Evolutionary conservation across 30 jellyfish, hydroid and myxozoan genomes (phyloP), one percentile per base, ranked within the genome.

Genomic region (Chironex yamaguchii): DNA sequence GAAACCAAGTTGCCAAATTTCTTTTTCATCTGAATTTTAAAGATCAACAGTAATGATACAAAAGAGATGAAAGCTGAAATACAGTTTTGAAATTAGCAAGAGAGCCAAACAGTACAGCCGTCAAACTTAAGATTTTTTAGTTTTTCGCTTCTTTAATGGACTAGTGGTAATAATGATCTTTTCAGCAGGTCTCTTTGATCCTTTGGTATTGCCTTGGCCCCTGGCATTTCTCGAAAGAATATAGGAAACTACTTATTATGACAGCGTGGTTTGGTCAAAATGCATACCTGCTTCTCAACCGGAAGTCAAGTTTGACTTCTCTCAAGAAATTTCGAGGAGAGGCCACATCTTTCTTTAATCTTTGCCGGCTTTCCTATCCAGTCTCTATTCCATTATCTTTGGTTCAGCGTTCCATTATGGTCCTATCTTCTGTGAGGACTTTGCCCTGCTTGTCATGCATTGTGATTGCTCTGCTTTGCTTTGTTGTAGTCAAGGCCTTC

Each of bases 251-350:
- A 0, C 53, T 29, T 30, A 36, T 73, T 9, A 73, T 73, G 34
- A 73, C 73, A 50, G 75, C 86, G 74, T 36, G 86, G 77, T 73
- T 26, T 73, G 77, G n/a, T n/a, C n/a, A n/a, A n/a, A 73, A 73
- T 73, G 23, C 74, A 73, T 73, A 73, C 71, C 2, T 71, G 73
- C 0, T 0, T 71, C 35, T 68, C 72, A 1, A 71, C 72, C 85
- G 81, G 81, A 67, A 67, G 81, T 67, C 71, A 67, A 67, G 81
- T 67, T 67, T 67, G 81, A 67, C 81, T 67, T 67, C 81, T 67
- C 81, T 67, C 22, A 62, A 67, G 72, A 67, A 67, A 20, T 67
- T 67, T 67, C 81, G 20, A 67, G 29, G 65, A 26, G 65, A 67
- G 66, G 81, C 65, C 30, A 4, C 81, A 67, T 67, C 81, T 25